phyloP scores from a whole-genome alignment of 2,888 invertebrate species.

The Chalcosyrphus nemorum region DNA sequence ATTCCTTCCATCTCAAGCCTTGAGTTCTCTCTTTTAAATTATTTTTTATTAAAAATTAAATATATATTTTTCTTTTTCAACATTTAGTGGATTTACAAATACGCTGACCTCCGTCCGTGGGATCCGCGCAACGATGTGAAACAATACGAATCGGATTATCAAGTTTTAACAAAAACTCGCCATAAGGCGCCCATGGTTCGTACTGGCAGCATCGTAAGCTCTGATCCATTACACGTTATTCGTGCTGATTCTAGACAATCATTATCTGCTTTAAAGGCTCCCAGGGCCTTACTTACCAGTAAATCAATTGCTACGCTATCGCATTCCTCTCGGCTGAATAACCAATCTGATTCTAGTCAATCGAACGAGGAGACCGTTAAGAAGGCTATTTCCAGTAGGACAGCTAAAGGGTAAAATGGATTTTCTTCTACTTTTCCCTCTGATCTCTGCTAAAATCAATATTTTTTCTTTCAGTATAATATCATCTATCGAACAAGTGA shows the following conservation, averaged over 20 bases:
- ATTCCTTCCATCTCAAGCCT: neutral
- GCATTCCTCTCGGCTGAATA: constrained; percentile 82
- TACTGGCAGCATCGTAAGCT: constrained; percentile 87
- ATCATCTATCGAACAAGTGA: constrained; percentile 83
- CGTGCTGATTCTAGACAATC: constrained; percentile 84
- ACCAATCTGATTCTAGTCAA: constrained; percentile 83
- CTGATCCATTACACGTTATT: constrained; percentile 83
- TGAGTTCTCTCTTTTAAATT: neutral
- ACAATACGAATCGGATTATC: constrained; percentile 92
- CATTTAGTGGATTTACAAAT: constrained; percentile 87
- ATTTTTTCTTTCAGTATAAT: constrained; percentile 80
- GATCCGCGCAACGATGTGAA: constrained; percentile 92
- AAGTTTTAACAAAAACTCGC: constrained; percentile 89
- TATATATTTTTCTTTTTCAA: constrained; percentile 12
- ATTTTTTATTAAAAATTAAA: neutral
- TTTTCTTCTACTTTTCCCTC: neutral
- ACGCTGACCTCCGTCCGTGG: constrained; percentile 93
- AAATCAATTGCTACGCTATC: constrained; percentile 78
- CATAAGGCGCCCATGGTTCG: constrained; percentile 89
- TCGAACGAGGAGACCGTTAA: constrained; percentile 78
- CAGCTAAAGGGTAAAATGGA: constrained; percentile 75
- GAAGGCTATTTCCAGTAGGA: constrained; percentile 68
- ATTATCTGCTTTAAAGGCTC: constrained; percentile 80
- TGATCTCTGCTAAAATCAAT: neutral
- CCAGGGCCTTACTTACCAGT: constrained; percentile 80